These are phyloP conservation scores for Pocillopora grandis DNA, from an alignment of 92 coral and sea anemone genomes.

Conservation along the genomic window DNA sequence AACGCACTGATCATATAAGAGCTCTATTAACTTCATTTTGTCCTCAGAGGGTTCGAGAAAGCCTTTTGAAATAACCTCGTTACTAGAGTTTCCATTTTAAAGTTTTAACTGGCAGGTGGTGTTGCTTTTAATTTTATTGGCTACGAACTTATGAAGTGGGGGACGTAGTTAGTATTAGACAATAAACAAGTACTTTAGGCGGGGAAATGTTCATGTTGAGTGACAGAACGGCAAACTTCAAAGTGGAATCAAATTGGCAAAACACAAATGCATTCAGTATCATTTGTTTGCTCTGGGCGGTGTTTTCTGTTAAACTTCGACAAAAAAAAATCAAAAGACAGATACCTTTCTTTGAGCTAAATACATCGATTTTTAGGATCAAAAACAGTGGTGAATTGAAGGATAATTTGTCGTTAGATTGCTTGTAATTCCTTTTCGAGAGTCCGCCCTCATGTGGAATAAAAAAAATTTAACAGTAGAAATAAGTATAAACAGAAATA, in stretches of 20 bases:
- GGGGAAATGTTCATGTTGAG: neutral
- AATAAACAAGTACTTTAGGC: conserved; percentile 7
- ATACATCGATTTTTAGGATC: neutral
- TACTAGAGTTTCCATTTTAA: neutral
- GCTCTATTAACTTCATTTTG: too few relatives aligned
- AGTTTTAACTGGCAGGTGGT: neutral
- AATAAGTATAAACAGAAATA: too few relatives aligned
- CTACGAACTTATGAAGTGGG: neutral
- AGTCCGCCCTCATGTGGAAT: too few relatives aligned
- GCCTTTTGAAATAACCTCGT: too few relatives aligned
- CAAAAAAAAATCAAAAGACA: neutral
- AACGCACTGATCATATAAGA: neutral
- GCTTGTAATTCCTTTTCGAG: too few relatives aligned
- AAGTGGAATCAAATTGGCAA: neutral
- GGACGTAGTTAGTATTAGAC: neutral
- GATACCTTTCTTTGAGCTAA: neutral
- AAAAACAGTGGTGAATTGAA: too few relatives aligned
- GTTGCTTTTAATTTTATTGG: neutral
- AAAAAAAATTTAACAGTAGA: too few relatives aligned
- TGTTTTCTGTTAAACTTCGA: neutral
- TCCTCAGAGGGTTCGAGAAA: too few relatives aligned
- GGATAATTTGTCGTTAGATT: too few relatives aligned
- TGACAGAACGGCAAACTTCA: conserved; percentile 15
- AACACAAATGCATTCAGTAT: conserved; percentile 1
- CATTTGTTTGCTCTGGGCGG: neutral